phyloP scores from a whole-genome alignment of 2,888 invertebrate species.

The Mesorhabditis belari region DNA sequence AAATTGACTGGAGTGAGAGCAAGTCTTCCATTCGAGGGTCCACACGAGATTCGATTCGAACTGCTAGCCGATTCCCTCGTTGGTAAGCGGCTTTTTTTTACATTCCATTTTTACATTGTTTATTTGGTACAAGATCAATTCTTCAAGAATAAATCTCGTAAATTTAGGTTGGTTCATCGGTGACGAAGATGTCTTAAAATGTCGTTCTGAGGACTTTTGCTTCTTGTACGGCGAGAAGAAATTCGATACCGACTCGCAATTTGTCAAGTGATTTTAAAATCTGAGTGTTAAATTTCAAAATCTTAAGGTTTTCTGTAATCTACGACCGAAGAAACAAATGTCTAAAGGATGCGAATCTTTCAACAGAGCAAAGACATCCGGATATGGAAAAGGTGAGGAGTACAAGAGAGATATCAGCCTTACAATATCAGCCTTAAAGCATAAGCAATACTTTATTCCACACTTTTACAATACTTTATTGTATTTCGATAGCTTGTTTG shows the following conservation, averaged over 20 bases:
- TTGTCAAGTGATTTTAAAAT: background rate
- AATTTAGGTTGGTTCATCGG: conserved; percentile 16
- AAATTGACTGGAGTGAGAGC: background rate
- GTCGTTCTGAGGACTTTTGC: conserved; percentile 6
- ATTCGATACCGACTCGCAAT: background rate
- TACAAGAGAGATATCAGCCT: too few relatives aligned
- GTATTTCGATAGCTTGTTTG: too few relatives aligned
- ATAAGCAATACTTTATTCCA: background rate
- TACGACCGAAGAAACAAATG: background rate
- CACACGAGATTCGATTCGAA: background rate
- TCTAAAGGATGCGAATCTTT: background rate
- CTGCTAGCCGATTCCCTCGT: background rate
- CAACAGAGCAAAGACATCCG: background rate
- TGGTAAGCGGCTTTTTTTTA: background rate
- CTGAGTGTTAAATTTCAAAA: background rate
- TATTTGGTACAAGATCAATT: too few relatives aligned
- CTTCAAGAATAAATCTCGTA: too few relatives aligned
- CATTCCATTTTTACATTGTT: too few relatives aligned
- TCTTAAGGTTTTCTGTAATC: background rate
- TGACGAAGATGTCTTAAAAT: conserved; percentile 4
- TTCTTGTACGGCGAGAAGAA: conserved; percentile 9
- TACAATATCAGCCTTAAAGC: background rate
- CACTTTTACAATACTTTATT: too few relatives aligned
- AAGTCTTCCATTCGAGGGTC: background rate
- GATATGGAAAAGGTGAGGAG: background rate